phyloP scores from a whole-genome alignment of 2,888 invertebrate genomes.

The Mesorhabditis belari region DNA sequence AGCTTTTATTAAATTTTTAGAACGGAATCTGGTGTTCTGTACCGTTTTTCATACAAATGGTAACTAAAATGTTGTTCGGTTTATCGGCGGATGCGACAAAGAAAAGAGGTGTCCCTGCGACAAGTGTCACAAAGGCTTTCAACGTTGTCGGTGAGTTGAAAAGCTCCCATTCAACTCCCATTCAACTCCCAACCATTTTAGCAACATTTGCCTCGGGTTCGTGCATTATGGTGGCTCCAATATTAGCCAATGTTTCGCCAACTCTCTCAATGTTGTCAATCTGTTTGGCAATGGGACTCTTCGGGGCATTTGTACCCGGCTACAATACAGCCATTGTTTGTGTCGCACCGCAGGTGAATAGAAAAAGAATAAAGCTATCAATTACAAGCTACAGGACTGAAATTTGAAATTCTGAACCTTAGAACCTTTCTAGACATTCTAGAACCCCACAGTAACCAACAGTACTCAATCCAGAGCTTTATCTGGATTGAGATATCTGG shows the following conservation, averaged over 20 bases:
- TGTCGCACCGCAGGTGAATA: conserved; percentile 36
- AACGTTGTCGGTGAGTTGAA: conserved; percentile 39
- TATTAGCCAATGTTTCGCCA: conserved; percentile 11
- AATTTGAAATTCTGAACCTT: no score
- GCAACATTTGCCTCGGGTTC: conserved; percentile 43
- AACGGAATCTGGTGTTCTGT: conserved; percentile 45
- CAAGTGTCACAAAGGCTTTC: conserved; percentile 34
- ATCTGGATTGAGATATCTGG: no score
- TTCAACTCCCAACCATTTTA: conserved; percentile 9
- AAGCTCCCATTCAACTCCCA: background rate
- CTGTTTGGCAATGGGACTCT: conserved; percentile 32
- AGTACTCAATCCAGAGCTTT: no score
- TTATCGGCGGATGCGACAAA: conserved; percentile 42
- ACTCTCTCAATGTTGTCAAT: conserved; percentile 28
- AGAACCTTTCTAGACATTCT: no score
- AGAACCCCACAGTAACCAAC: no score
- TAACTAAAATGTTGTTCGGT: conserved; percentile 43
- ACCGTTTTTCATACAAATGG: conserved; percentile 42
- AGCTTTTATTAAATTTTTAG: conserved; percentile 22
- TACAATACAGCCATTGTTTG: conserved; percentile 46
- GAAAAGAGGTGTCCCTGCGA: conserved; percentile 20
- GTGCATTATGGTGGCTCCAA: conserved; percentile 27
- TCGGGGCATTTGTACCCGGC: conserved; percentile 45
- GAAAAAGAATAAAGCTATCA: background rate
- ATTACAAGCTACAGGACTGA: no score